These are phyloP conservation scores for Nasonia longicornis DNA, from an alignment of 1,140 invertebrate genomes.

Conservation along the genomic window DNA sequence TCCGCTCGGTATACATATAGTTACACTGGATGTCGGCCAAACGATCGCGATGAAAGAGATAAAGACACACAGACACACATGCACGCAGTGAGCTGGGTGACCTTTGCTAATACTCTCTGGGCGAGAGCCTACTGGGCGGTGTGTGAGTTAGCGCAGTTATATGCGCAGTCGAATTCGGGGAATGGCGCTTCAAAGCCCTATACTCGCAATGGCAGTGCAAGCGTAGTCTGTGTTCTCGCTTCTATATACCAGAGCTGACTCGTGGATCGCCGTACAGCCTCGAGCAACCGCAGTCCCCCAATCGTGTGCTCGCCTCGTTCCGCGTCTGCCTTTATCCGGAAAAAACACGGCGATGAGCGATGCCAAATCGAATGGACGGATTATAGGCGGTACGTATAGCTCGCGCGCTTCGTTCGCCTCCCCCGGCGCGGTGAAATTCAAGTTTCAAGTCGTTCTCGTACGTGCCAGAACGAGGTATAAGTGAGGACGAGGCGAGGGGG, in stretches of 20 bases:
- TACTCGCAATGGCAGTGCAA: background rate
- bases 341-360: background rate
- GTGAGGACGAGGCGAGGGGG: background rate
- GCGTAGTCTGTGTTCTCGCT: background rate
- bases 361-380: slow-evolving; percentile 7
- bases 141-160: slow-evolving; percentile 19
- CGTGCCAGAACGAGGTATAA: background rate
- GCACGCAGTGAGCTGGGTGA: background rate
- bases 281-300: background rate
- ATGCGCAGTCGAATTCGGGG: background rate
- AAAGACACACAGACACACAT: background rate
- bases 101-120: background rate
- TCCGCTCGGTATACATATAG: slow-evolving; percentile 4
- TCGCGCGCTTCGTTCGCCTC: background rate
- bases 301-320: background rate
- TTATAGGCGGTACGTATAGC: background rate
- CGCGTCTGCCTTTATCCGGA: slow-evolving; percentile 16
- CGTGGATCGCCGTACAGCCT: slow-evolving; percentile 24
- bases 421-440: background rate
- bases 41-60: slow-evolving; percentile 42
- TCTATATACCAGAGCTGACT: background rate
- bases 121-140: no score
- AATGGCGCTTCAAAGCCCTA: slow-evolving; percentile 20
- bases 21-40: slow-evolving; percentile 60
- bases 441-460: background rate